Conservation (phyloP, 2,888 invertebrate genomes). For the Marasmarcha lunaedactyla region DNA sequence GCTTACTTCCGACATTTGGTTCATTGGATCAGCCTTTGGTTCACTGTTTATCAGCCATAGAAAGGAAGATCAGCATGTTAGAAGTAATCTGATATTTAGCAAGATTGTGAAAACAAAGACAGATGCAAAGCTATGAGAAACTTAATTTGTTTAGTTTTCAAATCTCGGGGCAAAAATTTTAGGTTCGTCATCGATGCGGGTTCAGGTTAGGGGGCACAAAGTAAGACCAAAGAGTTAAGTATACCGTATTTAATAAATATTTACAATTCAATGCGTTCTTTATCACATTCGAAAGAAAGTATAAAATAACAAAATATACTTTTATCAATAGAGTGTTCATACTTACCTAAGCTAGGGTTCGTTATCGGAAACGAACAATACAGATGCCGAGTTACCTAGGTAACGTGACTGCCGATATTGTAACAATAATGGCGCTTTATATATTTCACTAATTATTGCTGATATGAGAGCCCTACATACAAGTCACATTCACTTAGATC, state of each 20-base stretch:
- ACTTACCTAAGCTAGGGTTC: slow-evolving; percentile 29
- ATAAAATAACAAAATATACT: slow-evolving; percentile 46
- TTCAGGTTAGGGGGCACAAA: too few species aligned
- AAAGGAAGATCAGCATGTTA: too few species aligned
- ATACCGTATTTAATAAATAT: slow-evolving; percentile 46
- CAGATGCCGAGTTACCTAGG: not conserved
- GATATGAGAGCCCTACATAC: not conserved
- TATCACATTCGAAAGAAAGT: slow-evolving; percentile 58
- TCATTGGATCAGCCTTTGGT: too few species aligned
- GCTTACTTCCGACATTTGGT: too few species aligned
- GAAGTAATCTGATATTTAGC: too few species aligned
- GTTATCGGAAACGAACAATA: not conserved
- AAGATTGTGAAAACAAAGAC: too few species aligned
- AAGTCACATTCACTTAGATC: too few species aligned
- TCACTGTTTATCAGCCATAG: too few species aligned
- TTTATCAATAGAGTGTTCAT: slow-evolving; percentile 34
- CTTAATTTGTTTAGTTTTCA: too few species aligned
- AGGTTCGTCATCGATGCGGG: too few species aligned
- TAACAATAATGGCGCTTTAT: not conserved
- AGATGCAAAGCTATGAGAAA: too few species aligned
- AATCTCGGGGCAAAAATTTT: too few species aligned
- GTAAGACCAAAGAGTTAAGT: not conserved
- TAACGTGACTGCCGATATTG: not conserved
- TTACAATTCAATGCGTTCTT: slow-evolving; percentile 50
- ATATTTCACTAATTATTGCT: not conserved